Percentiles rank a stretch among this genome's conserved stretches.
Conservation (phyloP, 1,140 invertebrate species). For the Drosophila sulfurigaster region DNA sequence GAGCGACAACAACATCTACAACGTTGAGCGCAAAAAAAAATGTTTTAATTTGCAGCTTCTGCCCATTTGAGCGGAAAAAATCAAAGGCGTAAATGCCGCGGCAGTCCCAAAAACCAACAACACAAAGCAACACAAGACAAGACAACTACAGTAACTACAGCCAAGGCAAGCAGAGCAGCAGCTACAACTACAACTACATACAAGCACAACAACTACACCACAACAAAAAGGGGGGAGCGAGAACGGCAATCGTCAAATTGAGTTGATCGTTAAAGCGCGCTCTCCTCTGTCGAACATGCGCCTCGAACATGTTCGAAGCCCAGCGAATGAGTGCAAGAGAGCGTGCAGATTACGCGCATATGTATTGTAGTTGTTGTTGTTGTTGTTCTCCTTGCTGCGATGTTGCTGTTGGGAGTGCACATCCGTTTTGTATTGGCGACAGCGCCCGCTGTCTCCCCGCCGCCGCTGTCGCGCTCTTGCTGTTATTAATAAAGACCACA, state of each 20-base stretch:
- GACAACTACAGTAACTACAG: constrained; percentile 16
- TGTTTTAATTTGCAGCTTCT: constrained; percentile 84
- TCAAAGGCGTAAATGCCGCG: constrained; percentile 74
- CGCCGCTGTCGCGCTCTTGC: constrained; percentile 45
- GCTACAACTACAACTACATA: constrained; percentile 18
- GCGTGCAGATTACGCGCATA: constrained; percentile 40
- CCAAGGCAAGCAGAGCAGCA: constrained; percentile 16
- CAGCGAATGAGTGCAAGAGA: constrained; percentile 20
- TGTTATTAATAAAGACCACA: constrained; percentile 85
- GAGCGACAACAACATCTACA: constrained; percentile 3
- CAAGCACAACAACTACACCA: constrained; percentile 5
- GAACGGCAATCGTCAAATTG: constrained; percentile 26
- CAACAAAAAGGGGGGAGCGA: constrained; percentile 6
- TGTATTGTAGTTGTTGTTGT: constrained; percentile 8
- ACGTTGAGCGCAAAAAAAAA: constrained; percentile 53
- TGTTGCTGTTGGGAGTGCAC: constrained; percentile 39
- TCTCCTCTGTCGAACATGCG: constrained; percentile 32
- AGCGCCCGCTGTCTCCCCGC: constrained; percentile 35
- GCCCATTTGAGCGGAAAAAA: constrained; percentile 78
- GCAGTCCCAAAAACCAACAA: constrained; percentile 50
- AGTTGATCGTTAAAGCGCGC: constrained; percentile 37
- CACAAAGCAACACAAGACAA: constrained; percentile 20
- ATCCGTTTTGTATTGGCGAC: constrained; percentile 82
- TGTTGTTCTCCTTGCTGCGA: not conserved
- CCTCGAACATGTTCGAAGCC: constrained; percentile 63